These are phyloP conservation scores for Apis dorsata DNA, from an alignment of 1,140 invertebrate genomes.

Conservation along the genomic window DNA sequence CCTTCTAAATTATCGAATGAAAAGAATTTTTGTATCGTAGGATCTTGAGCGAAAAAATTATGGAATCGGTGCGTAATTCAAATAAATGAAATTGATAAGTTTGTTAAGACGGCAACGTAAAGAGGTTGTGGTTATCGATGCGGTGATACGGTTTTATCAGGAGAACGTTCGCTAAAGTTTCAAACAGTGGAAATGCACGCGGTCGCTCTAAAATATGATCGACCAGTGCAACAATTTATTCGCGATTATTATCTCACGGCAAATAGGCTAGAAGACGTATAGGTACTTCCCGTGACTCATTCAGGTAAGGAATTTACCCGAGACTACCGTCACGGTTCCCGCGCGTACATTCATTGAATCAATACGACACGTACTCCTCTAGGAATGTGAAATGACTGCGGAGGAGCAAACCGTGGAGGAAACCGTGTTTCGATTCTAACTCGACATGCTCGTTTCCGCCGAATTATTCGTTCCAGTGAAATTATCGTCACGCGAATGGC, in stretches of 20 bases:
- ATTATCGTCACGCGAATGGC: slow-evolving; percentile 15
- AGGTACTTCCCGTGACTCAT: slow-evolving; percentile 60
- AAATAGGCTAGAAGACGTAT: slow-evolving; percentile 58
- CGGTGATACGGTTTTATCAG: slow-evolving; percentile 35
- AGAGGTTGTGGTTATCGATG: slow-evolving; percentile 22
- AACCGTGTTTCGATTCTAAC: slow-evolving; percentile 18
- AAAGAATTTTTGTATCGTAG: neutral
- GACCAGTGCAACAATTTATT: slow-evolving; percentile 46
- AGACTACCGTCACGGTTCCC: slow-evolving; percentile 42
- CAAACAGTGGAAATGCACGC: slow-evolving; percentile 25
- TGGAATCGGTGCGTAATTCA: neutral
- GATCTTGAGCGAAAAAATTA: too few relatives aligned
- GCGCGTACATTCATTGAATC: slow-evolving; percentile 41
- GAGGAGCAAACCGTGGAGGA: slow-evolving; percentile 23
- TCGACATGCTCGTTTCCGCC: slow-evolving; percentile 7
- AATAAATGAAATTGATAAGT: neutral
- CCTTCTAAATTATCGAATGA: neutral
- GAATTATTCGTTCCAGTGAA: slow-evolving; percentile 26
- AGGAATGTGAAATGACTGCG: slow-evolving; percentile 57
- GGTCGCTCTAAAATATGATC: slow-evolving; percentile 35
- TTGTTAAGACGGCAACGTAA: too few relatives aligned
- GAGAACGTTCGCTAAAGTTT: neutral
- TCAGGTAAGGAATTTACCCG: slow-evolving; percentile 62
- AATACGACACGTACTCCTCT: slow-evolving; percentile 55
- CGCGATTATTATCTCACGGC: slow-evolving; percentile 55